Conservation (phyloP, 2,113 vertebrate species). For the Bubo blakistoni region DNA sequence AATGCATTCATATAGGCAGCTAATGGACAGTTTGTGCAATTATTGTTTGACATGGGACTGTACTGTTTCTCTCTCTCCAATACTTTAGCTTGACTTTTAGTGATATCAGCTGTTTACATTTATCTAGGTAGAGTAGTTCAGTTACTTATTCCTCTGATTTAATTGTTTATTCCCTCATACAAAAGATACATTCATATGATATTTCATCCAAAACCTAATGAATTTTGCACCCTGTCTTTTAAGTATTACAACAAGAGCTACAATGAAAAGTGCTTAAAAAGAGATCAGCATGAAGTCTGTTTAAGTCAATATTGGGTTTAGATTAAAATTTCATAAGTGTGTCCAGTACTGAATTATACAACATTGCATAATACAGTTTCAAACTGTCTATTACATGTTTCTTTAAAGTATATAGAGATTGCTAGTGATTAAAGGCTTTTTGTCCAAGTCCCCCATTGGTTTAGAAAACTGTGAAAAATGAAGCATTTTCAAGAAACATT, state of each 20-base stretch:
- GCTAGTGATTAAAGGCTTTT: constrained; percentile 30
- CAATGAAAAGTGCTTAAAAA: constrained; percentile 23
- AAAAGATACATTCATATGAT: not conserved
- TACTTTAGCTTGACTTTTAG: not conserved
- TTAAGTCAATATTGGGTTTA: constrained; percentile 43
- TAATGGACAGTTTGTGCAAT: not conserved
- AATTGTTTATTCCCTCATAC: not conserved
- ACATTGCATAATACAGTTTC: constrained; percentile 1
- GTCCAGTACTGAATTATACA: constrained; percentile 30
- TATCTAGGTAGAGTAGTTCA: not conserved
- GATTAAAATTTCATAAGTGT: constrained; percentile 41
- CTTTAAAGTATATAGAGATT: constrained; percentile 3
- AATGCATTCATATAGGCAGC: not conserved
- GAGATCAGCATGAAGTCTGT: constrained; percentile 4
- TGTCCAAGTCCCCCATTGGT: not conserved
- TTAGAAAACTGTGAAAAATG: not conserved
- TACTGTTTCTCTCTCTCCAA: not conserved
- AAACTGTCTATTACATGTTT: constrained; percentile 16
- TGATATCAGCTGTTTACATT: not conserved
- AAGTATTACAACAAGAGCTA: not conserved
- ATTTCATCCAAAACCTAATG: not conserved
- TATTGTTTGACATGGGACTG: not conserved
- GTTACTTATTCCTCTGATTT: not conserved
- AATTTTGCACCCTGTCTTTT: not conserved
- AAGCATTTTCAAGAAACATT: constrained; percentile 14